A percentile compares a stretch with the other conserved stretches of the same genome.
Evolutionary conservation across 2,888 invertebrate species (phyloP).

Genomic region (Operophtera brumata): DNA sequence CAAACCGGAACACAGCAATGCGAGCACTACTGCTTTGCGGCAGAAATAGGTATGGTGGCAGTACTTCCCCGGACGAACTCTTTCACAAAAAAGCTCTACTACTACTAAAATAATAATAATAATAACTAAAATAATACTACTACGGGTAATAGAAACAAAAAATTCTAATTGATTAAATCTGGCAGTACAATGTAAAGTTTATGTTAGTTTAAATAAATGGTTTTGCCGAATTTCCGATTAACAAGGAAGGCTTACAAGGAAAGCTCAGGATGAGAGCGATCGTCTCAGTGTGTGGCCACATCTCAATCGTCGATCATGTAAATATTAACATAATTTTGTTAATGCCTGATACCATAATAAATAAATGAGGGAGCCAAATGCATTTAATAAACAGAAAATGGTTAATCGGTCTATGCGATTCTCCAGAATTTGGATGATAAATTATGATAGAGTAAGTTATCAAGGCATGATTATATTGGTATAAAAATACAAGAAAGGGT

Average conservation of each 20-base stretch:
- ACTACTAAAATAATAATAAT: too few species aligned
- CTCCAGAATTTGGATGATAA: constrained; percentile 7
- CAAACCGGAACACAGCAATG: too few species aligned
- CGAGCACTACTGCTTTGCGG: too few species aligned
- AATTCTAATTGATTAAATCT: constrained; percentile 9
- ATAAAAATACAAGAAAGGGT: neutral
- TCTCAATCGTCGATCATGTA: constrained; percentile 30
- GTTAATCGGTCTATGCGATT: constrained; percentile 6
- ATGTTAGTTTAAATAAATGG: constrained; percentile 1
- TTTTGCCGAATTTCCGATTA: constrained; percentile 18
- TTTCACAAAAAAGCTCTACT: too few species aligned
- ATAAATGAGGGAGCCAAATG: constrained; percentile 31
- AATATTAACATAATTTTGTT: constrained; percentile 46
- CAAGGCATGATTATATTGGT: constrained; percentile 6
- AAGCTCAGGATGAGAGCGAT: constrained; percentile 18
- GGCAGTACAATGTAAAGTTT: neutral
- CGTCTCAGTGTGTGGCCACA: constrained; percentile 40
- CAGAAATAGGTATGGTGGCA: too few species aligned
- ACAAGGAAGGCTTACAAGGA: neutral
- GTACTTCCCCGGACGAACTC: too few species aligned
- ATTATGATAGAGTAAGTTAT: constrained; percentile 20
- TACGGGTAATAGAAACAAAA: neutral
- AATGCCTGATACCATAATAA: constrained; percentile 41
- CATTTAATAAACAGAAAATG: constrained; percentile 24
- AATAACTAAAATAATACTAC: too few species aligned